A percentile compares a stretch with the other conserved stretches of the same genome.
Conservation (phyloP, 1,140 invertebrate genomes). For the Danaus plexippus region DNA sequence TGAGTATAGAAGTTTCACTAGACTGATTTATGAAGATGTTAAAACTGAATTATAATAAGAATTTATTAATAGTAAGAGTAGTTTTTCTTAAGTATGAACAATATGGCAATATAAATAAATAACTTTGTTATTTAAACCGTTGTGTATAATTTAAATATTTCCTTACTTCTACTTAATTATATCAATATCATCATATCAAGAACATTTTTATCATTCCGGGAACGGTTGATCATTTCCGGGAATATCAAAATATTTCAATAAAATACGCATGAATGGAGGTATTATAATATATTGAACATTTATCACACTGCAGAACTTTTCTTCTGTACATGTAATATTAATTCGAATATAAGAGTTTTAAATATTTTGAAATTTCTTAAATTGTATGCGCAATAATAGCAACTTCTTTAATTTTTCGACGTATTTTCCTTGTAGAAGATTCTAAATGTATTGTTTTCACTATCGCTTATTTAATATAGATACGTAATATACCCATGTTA, state of each 20-base stretch:
- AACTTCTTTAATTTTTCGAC: slow-evolving; percentile 14
- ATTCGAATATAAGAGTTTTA: slow-evolving; percentile 8
- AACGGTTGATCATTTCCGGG: slow-evolving; percentile 12
- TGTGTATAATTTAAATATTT: slow-evolving; percentile 6
- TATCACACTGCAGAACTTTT: slow-evolving; percentile 10
- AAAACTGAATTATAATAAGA: slow-evolving; percentile 3
- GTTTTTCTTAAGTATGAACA: too few species aligned
- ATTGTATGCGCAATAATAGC: slow-evolving; percentile 11
- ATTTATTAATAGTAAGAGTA: slow-evolving; percentile 7
- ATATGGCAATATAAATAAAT: background rate
- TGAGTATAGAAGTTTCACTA: slow-evolving; percentile 10
- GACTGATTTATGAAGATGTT: background rate
- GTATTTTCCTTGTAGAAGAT: slow-evolving; percentile 11
- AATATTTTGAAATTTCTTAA: slow-evolving; percentile 12
- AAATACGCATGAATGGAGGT: slow-evolving; percentile 12
- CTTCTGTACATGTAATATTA: slow-evolving; percentile 10
- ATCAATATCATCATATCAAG: slow-evolving; percentile 5
- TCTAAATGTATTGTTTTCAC: slow-evolving; percentile 7
- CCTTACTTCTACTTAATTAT: slow-evolving; percentile 7
- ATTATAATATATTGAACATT: slow-evolving; percentile 9
- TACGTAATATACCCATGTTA: slow-evolving; percentile 10
- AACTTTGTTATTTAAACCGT: slow-evolving; percentile 8
- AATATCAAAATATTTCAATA: slow-evolving; percentile 13
- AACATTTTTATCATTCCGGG: slow-evolving; percentile 11
- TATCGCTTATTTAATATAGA: slow-evolving; percentile 10